Evolutionary conservation across 2,113 vertebrate genomes (phyloP), one percentile per base, ranked within the genome.

Genomic region (Centropus unirufus): DNA sequence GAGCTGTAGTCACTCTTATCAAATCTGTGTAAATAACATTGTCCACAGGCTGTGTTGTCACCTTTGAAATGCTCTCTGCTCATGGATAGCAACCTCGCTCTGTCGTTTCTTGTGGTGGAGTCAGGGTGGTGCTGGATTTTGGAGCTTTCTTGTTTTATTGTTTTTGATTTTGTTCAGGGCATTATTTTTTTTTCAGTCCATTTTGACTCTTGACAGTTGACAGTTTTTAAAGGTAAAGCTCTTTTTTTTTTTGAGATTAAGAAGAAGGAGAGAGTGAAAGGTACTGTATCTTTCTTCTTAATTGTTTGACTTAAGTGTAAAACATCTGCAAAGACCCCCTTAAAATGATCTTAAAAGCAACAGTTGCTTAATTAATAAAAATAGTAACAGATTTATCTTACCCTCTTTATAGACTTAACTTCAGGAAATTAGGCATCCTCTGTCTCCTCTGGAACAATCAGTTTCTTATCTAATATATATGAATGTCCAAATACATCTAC

Each of bases 231-330:
- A 93, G 77, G 61, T 87, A 61, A 94, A 59, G 70, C 94, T 97
- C 61, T 59, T 44, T 44, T 46, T 46, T 92, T 95, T 97, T 84
- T 88, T 86, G 77, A 96, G 64, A 26, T 92, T 96, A 96, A 92
- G 96, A 94, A 93, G 96, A 97, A 97, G 93, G 89, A 96, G 72
- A 89, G 93, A 92, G 95, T 95, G 68, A 97, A 97, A 96, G 81
- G 92, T 96, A 96, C 89, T 39, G 95, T 93, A 90, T 96, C 77
- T 96, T 97, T 96, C 96, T 91, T 97, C 96, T 96, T 93, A 91
- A 95, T 95, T 87, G 83, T 81, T 94, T 92, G 92, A 21, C 85
- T 96, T 94, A 89, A 78, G 76, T 94, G 92, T 96, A 40, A 96
- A 93, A 36, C 93, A 67, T 80, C 83, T 54, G 75, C 51, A 59